Conservation (phyloP, 2,113 vertebrate species). For the Heliornis fulica region DNA sequence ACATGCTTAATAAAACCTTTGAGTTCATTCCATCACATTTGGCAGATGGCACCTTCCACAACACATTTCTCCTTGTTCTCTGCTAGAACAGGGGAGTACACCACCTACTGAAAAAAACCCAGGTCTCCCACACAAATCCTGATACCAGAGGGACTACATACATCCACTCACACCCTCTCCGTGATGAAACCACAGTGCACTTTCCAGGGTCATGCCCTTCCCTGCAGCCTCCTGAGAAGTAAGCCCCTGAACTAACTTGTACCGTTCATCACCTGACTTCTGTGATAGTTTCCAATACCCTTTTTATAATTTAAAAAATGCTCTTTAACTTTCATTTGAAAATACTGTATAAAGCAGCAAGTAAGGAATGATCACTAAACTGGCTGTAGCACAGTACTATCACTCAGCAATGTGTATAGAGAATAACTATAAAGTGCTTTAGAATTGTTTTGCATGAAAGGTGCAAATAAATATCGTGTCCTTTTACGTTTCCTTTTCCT, state of each 20-base stretch:
- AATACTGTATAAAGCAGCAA: background rate
- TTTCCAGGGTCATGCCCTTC: background rate
- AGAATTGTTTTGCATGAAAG: background rate
- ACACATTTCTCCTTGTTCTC: conserved; percentile 27
- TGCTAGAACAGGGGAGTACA: conserved; percentile 33
- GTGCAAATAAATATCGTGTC: background rate
- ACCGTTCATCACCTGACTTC: background rate
- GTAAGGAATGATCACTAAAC: background rate
- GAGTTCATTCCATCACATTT: background rate
- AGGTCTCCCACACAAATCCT: conserved; percentile 47
- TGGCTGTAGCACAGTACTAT: background rate
- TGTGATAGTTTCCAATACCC: background rate
- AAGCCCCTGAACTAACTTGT: background rate
- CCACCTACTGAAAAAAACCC: conserved; percentile 43
- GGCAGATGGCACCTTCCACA: conserved; percentile 47
- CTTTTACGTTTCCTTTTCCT: background rate
- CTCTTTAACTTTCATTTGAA: background rate
- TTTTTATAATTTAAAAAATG: background rate
- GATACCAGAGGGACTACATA: background rate
- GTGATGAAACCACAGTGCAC: background rate
- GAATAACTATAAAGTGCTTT: conserved; percentile 29
- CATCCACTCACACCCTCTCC: background rate
- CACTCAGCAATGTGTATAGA: background rate
- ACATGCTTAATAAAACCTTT: background rate
- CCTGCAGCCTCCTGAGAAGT: background rate